phyloP scores from a whole-genome alignment of 2,113 vertebrate species.

The Ammodramus savannarum region DNA sequence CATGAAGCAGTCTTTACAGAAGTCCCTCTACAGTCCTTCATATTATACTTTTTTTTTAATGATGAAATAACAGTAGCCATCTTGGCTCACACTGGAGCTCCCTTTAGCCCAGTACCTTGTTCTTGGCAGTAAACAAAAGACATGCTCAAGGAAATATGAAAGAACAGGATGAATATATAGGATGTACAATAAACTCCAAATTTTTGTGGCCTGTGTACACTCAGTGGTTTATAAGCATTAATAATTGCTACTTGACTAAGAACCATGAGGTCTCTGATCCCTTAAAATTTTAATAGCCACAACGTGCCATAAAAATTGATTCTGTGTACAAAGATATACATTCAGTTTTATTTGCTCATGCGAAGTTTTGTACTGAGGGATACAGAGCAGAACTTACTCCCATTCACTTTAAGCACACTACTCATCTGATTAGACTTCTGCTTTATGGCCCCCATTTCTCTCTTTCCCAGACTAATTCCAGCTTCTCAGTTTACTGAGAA shows the following conservation, averaged over 20 bases:
- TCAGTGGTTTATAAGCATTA: neutral
- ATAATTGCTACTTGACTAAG: neutral
- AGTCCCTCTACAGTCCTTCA: neutral
- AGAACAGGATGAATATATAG: neutral
- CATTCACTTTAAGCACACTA: neutral
- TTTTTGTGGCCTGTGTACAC: neutral
- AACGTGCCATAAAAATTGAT: neutral
- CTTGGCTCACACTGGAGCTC: neutral
- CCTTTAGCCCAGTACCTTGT: neutral
- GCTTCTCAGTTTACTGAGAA: neutral
- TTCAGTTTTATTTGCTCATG: neutral
- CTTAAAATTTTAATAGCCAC: neutral
- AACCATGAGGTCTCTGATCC: neutral
- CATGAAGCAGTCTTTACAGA: neutral
- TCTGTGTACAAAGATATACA: neutral
- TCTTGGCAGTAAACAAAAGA: neutral
- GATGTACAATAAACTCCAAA: neutral
- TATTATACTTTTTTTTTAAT: neutral
- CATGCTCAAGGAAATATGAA: neutral
- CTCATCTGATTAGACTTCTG: neutral
- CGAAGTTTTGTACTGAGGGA: neutral
- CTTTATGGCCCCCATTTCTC: neutral
- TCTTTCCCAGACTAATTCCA: neutral
- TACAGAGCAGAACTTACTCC: neutral
- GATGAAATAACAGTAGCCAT: neutral